Percentiles rank a stretch among this genome's conserved stretches.
Evolutionary conservation across 2,888 invertebrate species (phyloP).

Genomic region (Synergus japonicus): DNA sequence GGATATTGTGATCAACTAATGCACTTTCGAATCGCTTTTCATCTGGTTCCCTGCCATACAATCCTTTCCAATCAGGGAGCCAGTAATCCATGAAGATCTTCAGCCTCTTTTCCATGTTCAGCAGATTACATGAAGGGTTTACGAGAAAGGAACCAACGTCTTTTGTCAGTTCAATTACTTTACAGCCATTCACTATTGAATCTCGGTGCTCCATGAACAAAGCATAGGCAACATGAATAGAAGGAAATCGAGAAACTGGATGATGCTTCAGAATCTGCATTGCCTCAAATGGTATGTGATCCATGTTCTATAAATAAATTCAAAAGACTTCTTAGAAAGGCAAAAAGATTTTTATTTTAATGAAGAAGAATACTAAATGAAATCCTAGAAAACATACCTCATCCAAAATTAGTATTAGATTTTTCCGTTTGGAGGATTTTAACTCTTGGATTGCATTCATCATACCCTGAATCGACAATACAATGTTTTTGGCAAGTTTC

Average conservation of each 20-base stretch:
- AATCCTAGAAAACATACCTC: slow-evolving; percentile 78
- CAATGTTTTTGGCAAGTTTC: slow-evolving; percentile 69
- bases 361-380: slow-evolving; percentile 18
- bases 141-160: slow-evolving; percentile 79
- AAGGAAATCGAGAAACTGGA: slow-evolving; percentile 87
- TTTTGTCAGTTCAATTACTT: slow-evolving; percentile 77
- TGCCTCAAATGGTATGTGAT: slow-evolving; percentile 89
- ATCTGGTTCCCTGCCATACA: slow-evolving; percentile 80
- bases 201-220: slow-evolving; percentile 82
- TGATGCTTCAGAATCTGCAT: slow-evolving; percentile 83
- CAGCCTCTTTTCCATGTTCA: slow-evolving; percentile 83
- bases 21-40: slow-evolving; percentile 79
- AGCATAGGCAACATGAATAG: slow-evolving; percentile 83
- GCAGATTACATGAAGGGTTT: slow-evolving; percentile 83
- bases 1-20: slow-evolving; percentile 81
- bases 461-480: slow-evolving; percentile 69
- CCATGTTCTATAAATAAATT: slow-evolving; percentile 80
- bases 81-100: slow-evolving; percentile 80
- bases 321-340: slow-evolving; percentile 43
- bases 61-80: slow-evolving; percentile 82
- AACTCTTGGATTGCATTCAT: slow-evolving; percentile 62
- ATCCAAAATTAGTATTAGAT: slow-evolving; percentile 84
- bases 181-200: slow-evolving; percentile 81
- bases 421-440: slow-evolving; percentile 79
- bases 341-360: slow-evolving; percentile 13